Percentiles rank a stretch among this genome's conserved stretches.
These are phyloP conservation scores for Sceloporus tristichus DNA, from an alignment of 2,113 vertebrate species.

Conservation along the genomic window DNA sequence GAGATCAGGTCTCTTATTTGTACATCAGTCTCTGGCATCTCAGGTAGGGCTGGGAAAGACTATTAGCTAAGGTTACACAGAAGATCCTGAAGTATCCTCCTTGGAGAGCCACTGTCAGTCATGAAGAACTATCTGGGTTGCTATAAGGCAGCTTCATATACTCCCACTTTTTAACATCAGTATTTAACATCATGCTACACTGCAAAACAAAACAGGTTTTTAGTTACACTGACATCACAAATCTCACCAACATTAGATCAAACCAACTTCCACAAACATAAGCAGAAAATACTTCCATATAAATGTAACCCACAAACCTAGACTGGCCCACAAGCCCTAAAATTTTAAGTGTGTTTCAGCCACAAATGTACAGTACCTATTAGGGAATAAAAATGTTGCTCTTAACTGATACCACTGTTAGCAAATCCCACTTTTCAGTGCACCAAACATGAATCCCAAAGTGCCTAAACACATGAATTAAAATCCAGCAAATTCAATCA, in stretches of 20 bases:
- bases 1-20: conserved; percentile 11
- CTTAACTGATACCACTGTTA: neutral
- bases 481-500: neutral
- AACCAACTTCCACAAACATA: neutral
- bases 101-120: neutral
- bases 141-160: neutral
- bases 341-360: neutral
- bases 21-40: neutral
- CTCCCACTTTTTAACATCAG: neutral
- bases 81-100: too few species aligned
- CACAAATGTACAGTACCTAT: neutral
- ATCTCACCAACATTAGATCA: neutral
- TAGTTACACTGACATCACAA: neutral
- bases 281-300: neutral
- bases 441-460: neutral
- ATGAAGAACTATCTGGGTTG: neutral
- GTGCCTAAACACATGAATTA: neutral
- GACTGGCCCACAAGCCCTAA: neutral
- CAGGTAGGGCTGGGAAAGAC: neutral
- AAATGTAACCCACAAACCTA: neutral
- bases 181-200: neutral
- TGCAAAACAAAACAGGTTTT: too few species aligned
- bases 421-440: neutral
- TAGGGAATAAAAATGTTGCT: neutral
- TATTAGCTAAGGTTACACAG: too few species aligned